These are phyloP conservation scores for Atopsyche davidsoni DNA, from an alignment of 1,140 invertebrate genomes.

Conservation along the genomic window DNA sequence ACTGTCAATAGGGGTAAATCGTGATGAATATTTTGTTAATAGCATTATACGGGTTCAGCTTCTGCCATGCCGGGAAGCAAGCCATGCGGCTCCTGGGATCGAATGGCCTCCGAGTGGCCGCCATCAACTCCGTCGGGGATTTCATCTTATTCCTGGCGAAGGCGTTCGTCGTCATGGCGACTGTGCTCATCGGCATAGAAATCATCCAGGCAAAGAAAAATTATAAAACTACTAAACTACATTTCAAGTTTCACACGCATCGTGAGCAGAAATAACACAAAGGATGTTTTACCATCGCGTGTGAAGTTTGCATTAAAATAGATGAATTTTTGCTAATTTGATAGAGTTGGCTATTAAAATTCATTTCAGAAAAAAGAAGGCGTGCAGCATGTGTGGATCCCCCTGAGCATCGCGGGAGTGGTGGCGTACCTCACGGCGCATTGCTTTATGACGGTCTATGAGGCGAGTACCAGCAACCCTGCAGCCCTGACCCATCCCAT, in stretches of 20 bases:
- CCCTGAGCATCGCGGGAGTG: slow-evolving; percentile 55
- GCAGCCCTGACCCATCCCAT: too few species aligned
- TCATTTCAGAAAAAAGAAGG: slow-evolving; percentile 50
- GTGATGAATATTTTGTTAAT: slow-evolving; percentile 34
- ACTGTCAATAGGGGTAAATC: too few species aligned
- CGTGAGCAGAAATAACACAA: too few species aligned
- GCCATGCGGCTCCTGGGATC: slow-evolving; percentile 54
- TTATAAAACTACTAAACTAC: too few species aligned
- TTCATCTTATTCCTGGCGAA: slow-evolving; percentile 73
- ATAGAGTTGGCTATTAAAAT: too few species aligned
- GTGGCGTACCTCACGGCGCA: slow-evolving; percentile 70
- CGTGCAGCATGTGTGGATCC: slow-evolving; percentile 63
- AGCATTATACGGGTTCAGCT: slow-evolving; percentile 68
- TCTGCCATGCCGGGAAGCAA: slow-evolving; percentile 59
- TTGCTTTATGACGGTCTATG: slow-evolving; percentile 72
- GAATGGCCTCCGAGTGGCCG: slow-evolving; percentile 64
- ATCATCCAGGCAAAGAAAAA: slow-evolving; percentile 57
- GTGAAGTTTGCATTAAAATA: too few species aligned
- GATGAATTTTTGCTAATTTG: too few species aligned
- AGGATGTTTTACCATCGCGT: too few species aligned
- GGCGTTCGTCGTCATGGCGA: slow-evolving; percentile 59
- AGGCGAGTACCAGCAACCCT: slow-evolving; percentile 59
- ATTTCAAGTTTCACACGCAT: too few species aligned
- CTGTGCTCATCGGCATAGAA: slow-evolving; percentile 56
- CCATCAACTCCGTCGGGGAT: slow-evolving; percentile 74